Percentiles rank a stretch among this genome's conserved stretches.
These are phyloP conservation scores for Epinotia demarniana DNA, from an alignment of 2,888 invertebrate species.

Conservation along the genomic window DNA sequence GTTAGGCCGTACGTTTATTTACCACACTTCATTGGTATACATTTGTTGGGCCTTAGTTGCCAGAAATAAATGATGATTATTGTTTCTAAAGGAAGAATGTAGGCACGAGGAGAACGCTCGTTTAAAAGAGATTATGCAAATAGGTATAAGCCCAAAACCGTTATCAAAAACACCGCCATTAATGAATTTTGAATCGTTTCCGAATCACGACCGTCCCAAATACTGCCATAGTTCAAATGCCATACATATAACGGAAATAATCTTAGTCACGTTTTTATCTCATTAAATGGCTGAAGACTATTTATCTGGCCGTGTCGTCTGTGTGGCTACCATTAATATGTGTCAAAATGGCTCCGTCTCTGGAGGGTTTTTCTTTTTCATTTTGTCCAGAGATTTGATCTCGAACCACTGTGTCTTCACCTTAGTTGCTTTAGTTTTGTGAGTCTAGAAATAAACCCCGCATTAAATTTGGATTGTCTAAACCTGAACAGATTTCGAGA, in stretches of 20 bases:
- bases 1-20: too few species aligned
- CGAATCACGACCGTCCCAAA: conserved; percentile 38
- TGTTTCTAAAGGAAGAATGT: too few species aligned
- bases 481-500: neutral
- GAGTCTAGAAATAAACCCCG: conserved; percentile 12
- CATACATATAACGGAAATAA: conserved; percentile 62
- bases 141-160: conserved; percentile 14
- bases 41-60: too few species aligned
- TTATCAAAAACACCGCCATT: conserved; percentile 24
- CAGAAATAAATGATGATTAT: too few species aligned
- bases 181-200: conserved; percentile 35
- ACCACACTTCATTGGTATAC: too few species aligned
- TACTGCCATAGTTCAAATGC: conserved; percentile 59
- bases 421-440: conserved; percentile 21
- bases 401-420: conserved; percentile 54
- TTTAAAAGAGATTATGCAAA: conserved; percentile 8
- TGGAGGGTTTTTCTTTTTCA: conserved; percentile 59
- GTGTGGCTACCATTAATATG: conserved; percentile 71
- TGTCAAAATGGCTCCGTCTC: conserved; percentile 63
- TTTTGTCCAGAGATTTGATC: conserved; percentile 62
- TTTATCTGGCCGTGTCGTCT: conserved; percentile 73
- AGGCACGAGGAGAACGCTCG: too few species aligned
- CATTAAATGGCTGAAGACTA: conserved; percentile 73
- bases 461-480: neutral
- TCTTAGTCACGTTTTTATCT: conserved; percentile 76